Conservation (phyloP, 1,140 invertebrate genomes). For the Eueides isabella region DNA sequence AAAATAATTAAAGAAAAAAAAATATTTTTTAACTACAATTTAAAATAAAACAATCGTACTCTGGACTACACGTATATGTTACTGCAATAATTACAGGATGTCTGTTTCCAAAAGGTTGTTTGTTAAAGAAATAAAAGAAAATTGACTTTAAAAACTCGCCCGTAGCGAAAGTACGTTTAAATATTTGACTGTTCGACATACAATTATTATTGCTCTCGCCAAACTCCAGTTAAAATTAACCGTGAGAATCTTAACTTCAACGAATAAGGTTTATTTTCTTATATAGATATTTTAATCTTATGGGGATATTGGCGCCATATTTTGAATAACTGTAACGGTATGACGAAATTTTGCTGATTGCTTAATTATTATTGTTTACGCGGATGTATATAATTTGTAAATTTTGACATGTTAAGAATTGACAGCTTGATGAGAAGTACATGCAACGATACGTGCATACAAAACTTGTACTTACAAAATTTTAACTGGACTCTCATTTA, state of each 20-base stretch:
- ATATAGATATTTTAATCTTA: not conserved
- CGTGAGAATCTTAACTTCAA: not conserved
- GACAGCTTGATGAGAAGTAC: slow-evolving; percentile 16
- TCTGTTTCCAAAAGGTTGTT: slow-evolving; percentile 41
- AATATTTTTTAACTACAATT: not conserved
- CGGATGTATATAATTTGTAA: slow-evolving; percentile 51
- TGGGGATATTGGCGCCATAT: slow-evolving; percentile 49
- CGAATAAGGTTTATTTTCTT: not conserved
- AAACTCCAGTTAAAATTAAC: not conserved
- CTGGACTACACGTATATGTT: slow-evolving; percentile 5
- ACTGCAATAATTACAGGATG: slow-evolving; percentile 16
- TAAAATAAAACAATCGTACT: slow-evolving; percentile 2
- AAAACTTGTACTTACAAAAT: not conserved
- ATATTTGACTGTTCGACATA: slow-evolving; percentile 68
- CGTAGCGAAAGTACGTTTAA: slow-evolving; percentile 61
- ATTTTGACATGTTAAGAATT: slow-evolving; percentile 34
- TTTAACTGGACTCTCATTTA: slow-evolving; percentile 2
- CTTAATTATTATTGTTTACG: slow-evolving; percentile 65
- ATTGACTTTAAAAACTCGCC: slow-evolving; percentile 46
- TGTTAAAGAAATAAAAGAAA: slow-evolving; percentile 43
- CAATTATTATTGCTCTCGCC: slow-evolving; percentile 60
- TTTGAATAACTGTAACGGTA: slow-evolving; percentile 70
- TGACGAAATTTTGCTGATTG: slow-evolving; percentile 69
- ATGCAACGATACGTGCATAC: slow-evolving; percentile 5
- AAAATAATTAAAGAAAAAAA: no score